Conservation (phyloP, 2,797 vertebrate genomes). For the Parotocinclus haroldoi region DNA sequence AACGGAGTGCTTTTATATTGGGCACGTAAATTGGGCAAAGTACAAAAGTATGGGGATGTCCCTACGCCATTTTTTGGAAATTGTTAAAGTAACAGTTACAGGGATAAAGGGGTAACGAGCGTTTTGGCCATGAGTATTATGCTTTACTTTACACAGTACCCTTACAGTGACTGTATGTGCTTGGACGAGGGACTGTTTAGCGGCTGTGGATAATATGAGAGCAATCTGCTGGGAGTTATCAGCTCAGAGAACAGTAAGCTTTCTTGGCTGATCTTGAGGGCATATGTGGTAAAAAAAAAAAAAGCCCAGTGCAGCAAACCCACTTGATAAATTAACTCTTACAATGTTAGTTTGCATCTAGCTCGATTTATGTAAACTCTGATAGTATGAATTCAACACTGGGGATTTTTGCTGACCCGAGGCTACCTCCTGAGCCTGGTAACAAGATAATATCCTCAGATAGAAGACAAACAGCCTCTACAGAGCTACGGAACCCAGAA, state of each 20-base stretch:
- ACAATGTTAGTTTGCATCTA: conserved; percentile 5
- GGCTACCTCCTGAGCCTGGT: conserved; percentile 20
- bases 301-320: conserved; percentile 21
- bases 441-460: conserved; percentile 32
- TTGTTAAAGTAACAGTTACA: too few species aligned
- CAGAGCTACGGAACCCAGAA: too few species aligned
- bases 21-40: too few species aligned
- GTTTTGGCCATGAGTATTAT: too few species aligned
- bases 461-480: conserved; percentile 4
- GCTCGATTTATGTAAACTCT: neutral
- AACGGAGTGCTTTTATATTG: too few species aligned
- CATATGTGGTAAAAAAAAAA: conserved; percentile 42
- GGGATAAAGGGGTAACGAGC: too few species aligned
- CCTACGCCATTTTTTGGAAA: too few species aligned
- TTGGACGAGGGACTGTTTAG: conserved; percentile 26
- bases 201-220: conserved; percentile 42
- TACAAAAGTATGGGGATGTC: too few species aligned
- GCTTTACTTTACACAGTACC: neutral
- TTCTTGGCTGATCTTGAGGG: conserved; percentile 44
- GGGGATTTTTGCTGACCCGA: conserved; percentile 11
- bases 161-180: neutral
- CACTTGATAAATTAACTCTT: neutral
- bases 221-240: conserved; percentile 52
- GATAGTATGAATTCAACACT: conserved; percentile 5
- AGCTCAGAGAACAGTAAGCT: conserved; percentile 50